Percentiles rank a stretch among this genome's conserved stretches.
phyloP scores from a whole-genome alignment of 2,113 vertebrate species.

The mouse (Mus musculus) region GRCm39 chr17:42773001-42773500 shows the following conservation, averaged over 20 bases:
- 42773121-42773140: not conserved
- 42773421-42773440: not conserved
- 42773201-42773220: not conserved
- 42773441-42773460: not conserved
- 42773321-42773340: not conserved
- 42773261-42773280: conserved; percentile 26
- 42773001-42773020: not conserved
- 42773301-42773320: not conserved
- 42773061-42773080: not conserved
- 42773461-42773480: not conserved
- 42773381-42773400: not conserved
- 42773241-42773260: not conserved
- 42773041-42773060: not conserved
- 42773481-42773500: not conserved
- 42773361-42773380: not conserved
- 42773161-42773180: not conserved
- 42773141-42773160: conserved; percentile 24
- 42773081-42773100: conserved; percentile 27
- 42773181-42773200: not conserved
- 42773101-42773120: conserved; percentile 21
- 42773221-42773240: conserved; percentile 2
- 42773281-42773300: not conserved
- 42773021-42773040: not conserved
- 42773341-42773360: not conserved
- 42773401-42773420: conserved; percentile 34